phyloP scores from a whole-genome alignment of 2,113 vertebrate species.

The Mixornis gularis region DNA sequence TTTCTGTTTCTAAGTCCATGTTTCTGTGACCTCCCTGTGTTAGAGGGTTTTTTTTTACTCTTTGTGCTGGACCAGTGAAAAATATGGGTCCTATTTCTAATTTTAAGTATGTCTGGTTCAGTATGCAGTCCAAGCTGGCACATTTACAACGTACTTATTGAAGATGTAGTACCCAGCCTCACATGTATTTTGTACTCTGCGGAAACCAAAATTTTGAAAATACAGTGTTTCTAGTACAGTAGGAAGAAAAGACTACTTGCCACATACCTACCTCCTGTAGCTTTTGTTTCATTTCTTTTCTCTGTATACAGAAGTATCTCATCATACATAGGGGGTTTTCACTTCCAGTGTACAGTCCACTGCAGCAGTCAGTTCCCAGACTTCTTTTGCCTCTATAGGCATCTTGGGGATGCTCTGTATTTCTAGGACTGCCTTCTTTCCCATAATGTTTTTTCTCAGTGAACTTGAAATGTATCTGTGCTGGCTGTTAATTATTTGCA shows the following conservation, averaged over 20 bases:
- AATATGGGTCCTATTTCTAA: neutral
- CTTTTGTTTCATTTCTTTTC: neutral
- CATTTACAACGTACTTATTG: neutral
- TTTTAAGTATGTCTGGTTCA: neutral
- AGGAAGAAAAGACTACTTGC: neutral
- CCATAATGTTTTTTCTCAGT: neutral
- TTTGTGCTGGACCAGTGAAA: neutral
- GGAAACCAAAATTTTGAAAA: neutral
- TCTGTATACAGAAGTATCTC: neutral
- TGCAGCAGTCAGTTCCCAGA: neutral
- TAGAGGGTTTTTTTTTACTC: neutral
- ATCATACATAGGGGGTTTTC: neutral
- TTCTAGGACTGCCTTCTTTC: neutral
- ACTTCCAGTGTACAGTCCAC: neutral
- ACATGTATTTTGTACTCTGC: neutral
- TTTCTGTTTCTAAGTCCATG: neutral
- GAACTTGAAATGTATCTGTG: neutral
- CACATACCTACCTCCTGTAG: neutral
- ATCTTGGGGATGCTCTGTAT: neutral
- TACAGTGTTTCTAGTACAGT: neutral
- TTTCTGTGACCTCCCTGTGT: neutral
- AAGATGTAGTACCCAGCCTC: neutral
- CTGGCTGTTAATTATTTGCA: neutral
- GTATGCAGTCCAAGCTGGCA: neutral
- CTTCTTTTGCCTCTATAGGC: neutral